Conservation (phyloP, 2,113 vertebrate species). For the Pseudorasbora parva region DNA sequence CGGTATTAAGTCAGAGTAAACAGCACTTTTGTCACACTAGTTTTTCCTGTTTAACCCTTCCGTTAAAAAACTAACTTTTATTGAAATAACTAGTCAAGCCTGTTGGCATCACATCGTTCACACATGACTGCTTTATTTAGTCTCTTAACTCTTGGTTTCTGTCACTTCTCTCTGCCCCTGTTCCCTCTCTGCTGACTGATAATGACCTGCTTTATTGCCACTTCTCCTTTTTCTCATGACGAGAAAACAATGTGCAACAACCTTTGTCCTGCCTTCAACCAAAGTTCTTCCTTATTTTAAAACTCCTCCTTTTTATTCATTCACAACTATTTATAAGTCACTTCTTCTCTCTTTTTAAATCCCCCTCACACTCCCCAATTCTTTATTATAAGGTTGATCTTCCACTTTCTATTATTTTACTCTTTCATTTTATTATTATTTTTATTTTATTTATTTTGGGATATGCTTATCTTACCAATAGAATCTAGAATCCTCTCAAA, state of each 20-base stretch:
- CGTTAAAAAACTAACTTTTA: neutral
- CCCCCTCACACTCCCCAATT: neutral
- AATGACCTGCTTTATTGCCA: constrained; percentile 38
- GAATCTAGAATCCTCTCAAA: neutral
- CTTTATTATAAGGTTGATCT: neutral
- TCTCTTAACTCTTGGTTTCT: neutral
- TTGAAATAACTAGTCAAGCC: neutral
- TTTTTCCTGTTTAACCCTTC: neutral
- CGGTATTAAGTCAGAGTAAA: neutral
- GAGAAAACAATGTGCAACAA: constrained; percentile 39
- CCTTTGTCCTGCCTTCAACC: constrained; percentile 36
- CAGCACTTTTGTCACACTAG: neutral
- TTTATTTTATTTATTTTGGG: neutral
- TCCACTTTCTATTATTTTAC: neutral
- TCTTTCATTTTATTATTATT: neutral
- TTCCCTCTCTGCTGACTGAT: constrained; percentile 3
- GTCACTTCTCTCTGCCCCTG: neutral
- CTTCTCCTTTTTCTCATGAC: constrained; percentile 52
- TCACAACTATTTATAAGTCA: neutral
- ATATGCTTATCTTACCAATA: neutral
- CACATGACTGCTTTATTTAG: neutral
- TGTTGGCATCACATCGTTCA: neutral
- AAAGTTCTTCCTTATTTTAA: constrained; percentile 49
- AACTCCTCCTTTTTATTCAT: constrained; percentile 3
- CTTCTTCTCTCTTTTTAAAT: neutral